A percentile compares a stretch with the other conserved stretches of the same genome.
Evolutionary conservation across 2,797 vertebrate species (phyloP).

Genomic region (Microchirus variegatus): DNA sequence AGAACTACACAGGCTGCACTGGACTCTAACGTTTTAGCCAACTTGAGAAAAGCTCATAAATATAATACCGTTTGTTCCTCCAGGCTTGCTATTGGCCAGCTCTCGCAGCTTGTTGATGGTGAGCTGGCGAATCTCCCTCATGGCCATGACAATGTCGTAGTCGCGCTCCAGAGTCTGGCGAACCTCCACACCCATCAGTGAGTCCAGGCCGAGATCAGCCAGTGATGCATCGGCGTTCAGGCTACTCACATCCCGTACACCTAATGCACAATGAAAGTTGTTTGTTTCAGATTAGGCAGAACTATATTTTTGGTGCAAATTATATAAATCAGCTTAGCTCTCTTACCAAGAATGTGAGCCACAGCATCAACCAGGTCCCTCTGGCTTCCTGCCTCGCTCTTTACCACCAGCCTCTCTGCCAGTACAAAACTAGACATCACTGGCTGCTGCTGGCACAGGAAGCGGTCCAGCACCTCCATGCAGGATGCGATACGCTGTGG

Average conservation of each 20-base stretch:
- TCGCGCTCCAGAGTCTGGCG: conserved; percentile 94
- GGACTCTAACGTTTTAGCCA: background rate
- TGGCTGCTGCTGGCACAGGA: conserved; percentile 86
- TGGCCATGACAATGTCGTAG: conserved; percentile 89
- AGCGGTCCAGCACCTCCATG: conserved; percentile 91
- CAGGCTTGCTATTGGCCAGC: conserved; percentile 77
- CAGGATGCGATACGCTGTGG: conserved; percentile 93
- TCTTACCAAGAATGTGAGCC: conserved; percentile 92
- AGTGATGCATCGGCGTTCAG: conserved; percentile 88
- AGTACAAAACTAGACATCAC: conserved; percentile 95
- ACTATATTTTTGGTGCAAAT: background rate
- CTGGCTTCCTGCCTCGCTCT: conserved; percentile 71
- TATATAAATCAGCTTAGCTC: background rate
- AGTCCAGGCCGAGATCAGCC: conserved; percentile 94
- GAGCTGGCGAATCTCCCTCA: conserved; percentile 92
- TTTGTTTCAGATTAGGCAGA: background rate
- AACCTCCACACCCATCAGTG: conserved; percentile 97
- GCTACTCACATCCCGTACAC: conserved; percentile 87
- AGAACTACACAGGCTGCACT: too few species aligned
- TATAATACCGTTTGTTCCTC: conserved; percentile 69
- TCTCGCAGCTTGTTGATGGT: conserved; percentile 90
- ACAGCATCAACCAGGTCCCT: conserved; percentile 89
- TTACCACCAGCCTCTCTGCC: conserved; percentile 83
- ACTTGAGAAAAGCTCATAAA: background rate
- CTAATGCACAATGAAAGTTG: conserved; percentile 62